Conservation (phyloP, 2,888 invertebrate genomes). For the Phasia obesa region DNA sequence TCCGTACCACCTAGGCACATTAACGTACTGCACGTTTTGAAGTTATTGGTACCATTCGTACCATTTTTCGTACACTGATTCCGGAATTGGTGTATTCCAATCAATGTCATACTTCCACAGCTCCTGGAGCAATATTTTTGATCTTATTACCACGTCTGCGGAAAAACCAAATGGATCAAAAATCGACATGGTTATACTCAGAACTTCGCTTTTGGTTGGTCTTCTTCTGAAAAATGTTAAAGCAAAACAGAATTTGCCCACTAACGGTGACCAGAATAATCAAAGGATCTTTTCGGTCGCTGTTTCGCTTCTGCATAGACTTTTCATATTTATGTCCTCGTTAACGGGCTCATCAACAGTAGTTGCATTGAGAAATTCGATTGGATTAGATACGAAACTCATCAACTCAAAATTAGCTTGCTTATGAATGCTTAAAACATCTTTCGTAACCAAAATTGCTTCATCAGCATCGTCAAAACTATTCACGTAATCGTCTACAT, state of each 20-base stretch:
- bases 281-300: slow-evolving; percentile 54
- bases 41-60: too few species aligned
- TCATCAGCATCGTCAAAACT: not conserved
- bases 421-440: not conserved
- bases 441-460: too few species aligned
- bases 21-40: too few species aligned
- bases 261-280: slow-evolving; percentile 45
- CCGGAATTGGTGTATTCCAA: too few species aligned
- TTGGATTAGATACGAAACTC: slow-evolving; percentile 1
- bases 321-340: too few species aligned
- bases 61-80: too few species aligned
- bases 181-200: too few species aligned
- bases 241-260: slow-evolving; percentile 55
- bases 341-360: not conserved
- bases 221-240: slow-evolving; percentile 53
- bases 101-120: too few species aligned
- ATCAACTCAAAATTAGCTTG: slow-evolving; percentile 11
- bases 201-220: slow-evolving; percentile 60
- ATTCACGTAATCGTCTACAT: not conserved
- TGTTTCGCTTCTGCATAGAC: too few species aligned
- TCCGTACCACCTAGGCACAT: slow-evolving; percentile 35
- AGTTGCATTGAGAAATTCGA: not conserved
- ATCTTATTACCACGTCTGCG: too few species aligned
- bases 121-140: too few species aligned
- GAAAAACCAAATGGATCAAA: too few species aligned